Percentiles rank a stretch among this genome's conserved stretches.
phyloP scores from a whole-genome alignment of 2,888 invertebrate genomes.

The Caenorhabditis uteleia region DNA sequence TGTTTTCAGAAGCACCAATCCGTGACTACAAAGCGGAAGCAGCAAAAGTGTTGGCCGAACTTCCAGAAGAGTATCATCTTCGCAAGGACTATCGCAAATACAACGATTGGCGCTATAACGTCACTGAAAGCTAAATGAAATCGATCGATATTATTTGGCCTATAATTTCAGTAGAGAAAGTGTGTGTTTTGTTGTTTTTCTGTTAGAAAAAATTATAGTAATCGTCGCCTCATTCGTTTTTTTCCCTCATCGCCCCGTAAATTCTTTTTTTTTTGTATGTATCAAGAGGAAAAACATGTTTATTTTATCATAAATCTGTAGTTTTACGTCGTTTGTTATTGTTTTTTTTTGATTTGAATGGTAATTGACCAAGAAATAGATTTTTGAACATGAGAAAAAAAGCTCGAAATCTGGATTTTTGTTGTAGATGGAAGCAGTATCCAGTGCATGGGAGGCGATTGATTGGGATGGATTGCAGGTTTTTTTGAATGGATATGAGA shows the following conservation, averaged over 20 bases:
- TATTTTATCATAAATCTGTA: no score
- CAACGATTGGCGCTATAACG: constrained; percentile 63
- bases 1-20: constrained; percentile 36
- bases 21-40: constrained; percentile 69
- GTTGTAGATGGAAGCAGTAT: constrained; percentile 37
- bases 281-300: no score
- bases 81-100: constrained; percentile 63
- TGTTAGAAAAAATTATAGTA: not conserved
- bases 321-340: constrained; percentile 1
- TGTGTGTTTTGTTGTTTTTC: constrained; percentile 5
- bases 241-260: no score
- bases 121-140: constrained; percentile 46
- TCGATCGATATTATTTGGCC: no score
- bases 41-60: constrained; percentile 57
- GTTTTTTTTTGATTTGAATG: not conserved
- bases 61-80: constrained; percentile 59
- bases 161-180: constrained; percentile 14
- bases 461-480: constrained; percentile 57
- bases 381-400: constrained; percentile 23
- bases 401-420: not conserved
- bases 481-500: not conserved
- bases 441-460: constrained; percentile 44
- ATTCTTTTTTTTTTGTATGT: no score
- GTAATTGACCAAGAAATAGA: no score
- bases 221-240: no score